Evolutionary conservation across 2,888 invertebrate genomes (phyloP), one percentile per base, ranked within the genome.

Genomic region (Cephus rjabovi): DNA sequence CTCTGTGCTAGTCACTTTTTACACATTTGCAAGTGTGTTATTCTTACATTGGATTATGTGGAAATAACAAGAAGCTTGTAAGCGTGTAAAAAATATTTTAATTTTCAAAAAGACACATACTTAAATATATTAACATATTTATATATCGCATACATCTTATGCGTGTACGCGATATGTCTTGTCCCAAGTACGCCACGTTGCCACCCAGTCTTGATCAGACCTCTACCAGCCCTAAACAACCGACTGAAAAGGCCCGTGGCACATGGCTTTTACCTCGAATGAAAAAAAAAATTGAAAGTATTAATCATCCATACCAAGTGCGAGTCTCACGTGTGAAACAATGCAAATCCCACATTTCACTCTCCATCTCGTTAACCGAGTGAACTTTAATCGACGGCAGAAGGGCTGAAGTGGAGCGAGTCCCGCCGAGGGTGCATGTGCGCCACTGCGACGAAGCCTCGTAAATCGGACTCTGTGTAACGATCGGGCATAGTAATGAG

Each of bases 401-500:
- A 56, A 56, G 56, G 23, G 56, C 23, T 9, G 56, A 56, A 56
- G 56, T 2, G 56, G 23, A 23, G 40, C 12, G 23, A 56, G 56
- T 56, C 56, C 23, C 23, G 56, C 1, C 23, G 56, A 56, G 23
- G 23, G 23, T 30, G 76, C 12, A 56, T 37, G 15, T 71, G 75
- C 71, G 31, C 33, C 31, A 2, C 71, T 34, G 71, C 33, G 33
- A n/a, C 75, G 34, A 75, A 79, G 76, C 68, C 82, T 83, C 86
- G 86, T 89, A 88, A 88, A 89, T 89, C 86, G 87, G 87, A 83
- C 84, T 86, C 74, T 85, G 86, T 87, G 85, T 88, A 89, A 89
- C 86, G 89, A 89, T 89, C 85, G 86, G 86, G 87, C 89, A 89
- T 89, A 89, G 89, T 90, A 90, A 90, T 89, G 89, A 90, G 89